Evolutionary conservation across 92 coral and sea anemone genomes (phyloP), one percentile per base, ranked within the genome.

Genomic region (Blastomussa wellsi): DNA sequence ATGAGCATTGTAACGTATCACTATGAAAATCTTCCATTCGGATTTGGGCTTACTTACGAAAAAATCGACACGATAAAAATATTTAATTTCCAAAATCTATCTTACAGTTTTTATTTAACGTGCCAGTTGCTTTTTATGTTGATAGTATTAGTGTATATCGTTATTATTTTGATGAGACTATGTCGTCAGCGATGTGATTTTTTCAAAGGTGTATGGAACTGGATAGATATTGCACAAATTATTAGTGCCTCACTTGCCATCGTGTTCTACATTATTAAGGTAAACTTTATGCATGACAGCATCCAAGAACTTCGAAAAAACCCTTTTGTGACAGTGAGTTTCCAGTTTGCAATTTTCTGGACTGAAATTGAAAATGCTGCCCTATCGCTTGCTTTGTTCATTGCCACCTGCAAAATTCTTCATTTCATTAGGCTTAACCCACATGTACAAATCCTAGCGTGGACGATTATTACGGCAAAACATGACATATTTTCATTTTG

Each of bases 241-340:
- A 1, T 44, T 11, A 73, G 78, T 33, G 84, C 91, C 53, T 47
- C 69, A 28, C 87, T 88, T 48, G 79, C 86, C 2, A 72, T 88
- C 60, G 91, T 69, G n/a, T 83, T 88, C 31, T 74, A 88, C 49
- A 78, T 88, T 5, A 68, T 88, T 26, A 82, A 79, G 42, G 81
- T 71, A 38, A 82, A 59, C 69, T 84, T 82, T 49, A 81, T 82
- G 78, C 84, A 82, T 28, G 85, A 88, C 12, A 72, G 82, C 60
- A 67, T 88, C 15, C 69, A 55, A 59, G 64, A 82, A 42, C 64
- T 88, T 3, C 78, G 44, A 41, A 52, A 42, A 44, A 88, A 88
- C 28, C 90, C 90, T 4, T 88, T 88, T 64, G 70, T 76, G 20
- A 88, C 90, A 33, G 87, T 82, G 38, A 88, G 90, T 20, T 88